Percentiles rank a stretch among this genome's conserved stretches.
phyloP scores from a whole-genome alignment of 2,113 vertebrate genomes.

The Perca fluviatilis region DNA sequence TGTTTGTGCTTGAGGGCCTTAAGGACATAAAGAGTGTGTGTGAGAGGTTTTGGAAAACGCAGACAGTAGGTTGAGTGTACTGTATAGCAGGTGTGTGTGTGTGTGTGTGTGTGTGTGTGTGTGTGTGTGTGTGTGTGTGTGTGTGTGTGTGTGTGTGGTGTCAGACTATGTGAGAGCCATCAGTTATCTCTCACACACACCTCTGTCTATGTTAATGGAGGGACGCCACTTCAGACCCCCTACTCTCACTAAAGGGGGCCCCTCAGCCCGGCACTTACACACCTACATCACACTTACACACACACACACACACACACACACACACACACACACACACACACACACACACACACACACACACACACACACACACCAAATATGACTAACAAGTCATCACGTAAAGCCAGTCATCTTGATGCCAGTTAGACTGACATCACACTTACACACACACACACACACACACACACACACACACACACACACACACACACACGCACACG shows the following conservation, averaged over 20 bases:
- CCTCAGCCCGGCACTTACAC: slow-evolving; percentile 31
- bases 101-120: slow-evolving; percentile 24
- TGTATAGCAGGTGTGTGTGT: not conserved
- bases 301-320: slow-evolving; percentile 3
- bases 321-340: not conserved
- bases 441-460: not conserved
- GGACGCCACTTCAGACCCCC: slow-evolving; percentile 75
- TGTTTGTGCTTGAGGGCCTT: slow-evolving; percentile 39
- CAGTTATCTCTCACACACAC: slow-evolving; percentile 81
- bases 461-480: too few species aligned
- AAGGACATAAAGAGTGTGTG: slow-evolving; percentile 42
- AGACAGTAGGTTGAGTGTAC: slow-evolving; percentile 9
- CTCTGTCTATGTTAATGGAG: slow-evolving; percentile 82
- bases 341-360: too few species aligned
- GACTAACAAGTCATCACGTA: too few species aligned
- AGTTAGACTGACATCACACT: slow-evolving; percentile 31
- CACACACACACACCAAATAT: too few species aligned
- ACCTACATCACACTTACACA: slow-evolving; percentile 25
- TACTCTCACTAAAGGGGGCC: slow-evolving; percentile 41
- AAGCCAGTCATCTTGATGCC: too few species aligned
- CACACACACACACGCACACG: too few species aligned
- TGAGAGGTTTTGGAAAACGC: slow-evolving; percentile 26
- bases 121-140: slow-evolving; percentile 61
- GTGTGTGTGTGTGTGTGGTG: slow-evolving; percentile 68
- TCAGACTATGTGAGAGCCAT: slow-evolving; percentile 61